Base-by-base conservation (phyloP, 2,888 invertebrate genomes). In the Campoplex nolae region DNA sequence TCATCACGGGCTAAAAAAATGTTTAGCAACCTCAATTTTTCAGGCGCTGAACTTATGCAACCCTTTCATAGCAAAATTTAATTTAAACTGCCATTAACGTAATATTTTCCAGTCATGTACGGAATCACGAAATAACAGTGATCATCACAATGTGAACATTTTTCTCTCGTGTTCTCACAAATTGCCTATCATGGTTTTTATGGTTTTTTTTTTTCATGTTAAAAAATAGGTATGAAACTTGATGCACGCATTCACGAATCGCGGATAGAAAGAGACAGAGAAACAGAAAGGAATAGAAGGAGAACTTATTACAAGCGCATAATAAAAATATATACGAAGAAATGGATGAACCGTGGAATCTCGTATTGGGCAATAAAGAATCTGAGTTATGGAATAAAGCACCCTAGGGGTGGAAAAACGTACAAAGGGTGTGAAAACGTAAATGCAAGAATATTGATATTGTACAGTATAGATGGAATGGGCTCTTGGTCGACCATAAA, bases 381-480 rank as follows among this genome's bases (percentile, higher is more conserved):
- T 48, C 48, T 32, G 32, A 51, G 28, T 35, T 51, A 73, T 48
- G 35, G 32, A 51, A 51, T 28, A 73, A 73, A 73, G n/a, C 48
- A 51, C 35, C 23, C 73, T 35, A 38, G 32, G 35, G 48, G 18
- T 18, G 8, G n/a, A 65, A 65, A 65, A 48, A 35, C 28, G 45
- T 2, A 45, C 6, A 38, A 45, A 18, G 35, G 45, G 18, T 3
- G 16, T 23, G 68, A 54, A 54, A 51, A 71, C 51, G 62, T 35
- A 54, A 62, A 74, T 84, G 67, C 48, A 76, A 80, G 83, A 83
- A 86, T 83, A 86, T 86, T 83, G 86, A 86, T 83, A 80, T 75
- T 56, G 71, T 67, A 38, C 51, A 54, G 71, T 54, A 68, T 42
- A 38, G 75, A 86, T 76, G 35, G 65, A 86, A 70, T 65, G 56